A percentile compares a stretch with the other conserved stretches of the same genome.
phyloP scores from a whole-genome alignment of 2,888 invertebrate species.

The Thecophora atra region DNA sequence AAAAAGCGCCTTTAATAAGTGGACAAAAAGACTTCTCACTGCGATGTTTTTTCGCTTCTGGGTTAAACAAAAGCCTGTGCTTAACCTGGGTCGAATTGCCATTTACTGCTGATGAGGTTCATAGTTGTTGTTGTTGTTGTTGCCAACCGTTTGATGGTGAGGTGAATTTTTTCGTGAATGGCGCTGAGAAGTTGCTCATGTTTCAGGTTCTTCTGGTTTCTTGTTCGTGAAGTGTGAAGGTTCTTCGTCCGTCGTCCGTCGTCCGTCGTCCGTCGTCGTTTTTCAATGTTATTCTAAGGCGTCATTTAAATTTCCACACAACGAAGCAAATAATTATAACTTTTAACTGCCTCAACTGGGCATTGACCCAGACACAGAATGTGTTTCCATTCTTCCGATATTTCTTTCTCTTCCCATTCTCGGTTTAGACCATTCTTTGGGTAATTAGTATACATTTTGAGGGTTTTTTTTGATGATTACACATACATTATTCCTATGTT shows the following conservation, averaged over 20 bases:
- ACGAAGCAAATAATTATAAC: slow-evolving; percentile 1
- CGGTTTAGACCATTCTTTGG: too few species aligned
- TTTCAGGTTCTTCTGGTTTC: too few species aligned
- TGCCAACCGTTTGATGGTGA: slow-evolving; percentile 31
- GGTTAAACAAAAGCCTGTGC: slow-evolving; percentile 25
- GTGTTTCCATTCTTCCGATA: too few species aligned
- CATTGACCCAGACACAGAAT: too few species aligned
- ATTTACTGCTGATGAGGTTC: not conserved
- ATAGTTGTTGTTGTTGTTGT: not conserved
- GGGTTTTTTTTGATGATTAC: too few species aligned
- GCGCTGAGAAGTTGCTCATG: not conserved
- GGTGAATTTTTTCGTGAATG: slow-evolving; percentile 37
- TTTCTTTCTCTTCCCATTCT: too few species aligned
- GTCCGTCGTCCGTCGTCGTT: too few species aligned
- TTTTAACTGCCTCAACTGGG: not conserved
- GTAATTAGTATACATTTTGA: too few species aligned
- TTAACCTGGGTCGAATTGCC: slow-evolving; percentile 24
- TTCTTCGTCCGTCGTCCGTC: too few species aligned
- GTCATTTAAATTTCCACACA: slow-evolving; percentile 3
- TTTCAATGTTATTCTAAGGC: not conserved
- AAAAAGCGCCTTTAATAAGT: not conserved
- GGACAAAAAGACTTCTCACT: not conserved
- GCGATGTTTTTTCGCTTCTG: slow-evolving; percentile 1
- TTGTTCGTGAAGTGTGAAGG: too few species aligned
- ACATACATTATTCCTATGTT: too few species aligned